These are phyloP conservation scores for Glareola pratincola DNA, from an alignment of 2,113 vertebrate genomes.

Conservation along the genomic window DNA sequence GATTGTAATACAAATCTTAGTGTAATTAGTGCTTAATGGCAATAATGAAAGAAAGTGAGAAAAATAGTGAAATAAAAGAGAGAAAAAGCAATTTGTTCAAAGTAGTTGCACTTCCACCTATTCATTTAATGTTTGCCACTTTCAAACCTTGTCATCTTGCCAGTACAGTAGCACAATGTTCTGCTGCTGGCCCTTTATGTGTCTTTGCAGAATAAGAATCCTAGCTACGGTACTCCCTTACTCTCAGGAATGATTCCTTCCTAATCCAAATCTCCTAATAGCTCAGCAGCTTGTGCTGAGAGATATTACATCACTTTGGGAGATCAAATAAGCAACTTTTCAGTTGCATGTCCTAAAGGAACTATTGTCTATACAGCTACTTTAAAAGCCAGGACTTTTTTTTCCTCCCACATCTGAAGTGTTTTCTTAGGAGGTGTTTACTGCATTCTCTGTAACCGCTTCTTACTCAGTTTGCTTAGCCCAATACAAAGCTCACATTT, in stretches of 20 bases:
- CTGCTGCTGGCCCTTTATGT: not conserved
- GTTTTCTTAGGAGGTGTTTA: not conserved
- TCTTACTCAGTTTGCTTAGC: slow-evolving; percentile 1
- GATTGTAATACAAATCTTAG: not conserved
- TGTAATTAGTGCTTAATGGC: not conserved
- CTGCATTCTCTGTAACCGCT: not conserved
- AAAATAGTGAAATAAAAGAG: slow-evolving; percentile 24
- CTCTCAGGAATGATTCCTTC: not conserved
- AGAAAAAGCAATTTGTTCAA: slow-evolving; percentile 33
- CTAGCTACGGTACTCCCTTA: not conserved
- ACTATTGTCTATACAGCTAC: not conserved
- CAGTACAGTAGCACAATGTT: slow-evolving; percentile 21
- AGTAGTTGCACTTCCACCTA: slow-evolving; percentile 59
- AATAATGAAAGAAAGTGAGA: slow-evolving; percentile 5
- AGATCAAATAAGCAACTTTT: slow-evolving; percentile 25
- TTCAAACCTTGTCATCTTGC: slow-evolving; percentile 56
- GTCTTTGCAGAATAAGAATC: not conserved
- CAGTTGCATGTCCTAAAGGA: not conserved
- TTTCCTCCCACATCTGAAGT: not conserved
- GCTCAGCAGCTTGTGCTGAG: not conserved
- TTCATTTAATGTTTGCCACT: slow-evolving; percentile 59
- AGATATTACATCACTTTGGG: not conserved
- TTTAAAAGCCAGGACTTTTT: not conserved
- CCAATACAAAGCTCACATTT: not conserved
- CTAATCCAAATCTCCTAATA: not conserved